Evolutionary conservation across 2,797 vertebrate genomes (phyloP).

Genomic region (Silurus aristotelis): DNA sequence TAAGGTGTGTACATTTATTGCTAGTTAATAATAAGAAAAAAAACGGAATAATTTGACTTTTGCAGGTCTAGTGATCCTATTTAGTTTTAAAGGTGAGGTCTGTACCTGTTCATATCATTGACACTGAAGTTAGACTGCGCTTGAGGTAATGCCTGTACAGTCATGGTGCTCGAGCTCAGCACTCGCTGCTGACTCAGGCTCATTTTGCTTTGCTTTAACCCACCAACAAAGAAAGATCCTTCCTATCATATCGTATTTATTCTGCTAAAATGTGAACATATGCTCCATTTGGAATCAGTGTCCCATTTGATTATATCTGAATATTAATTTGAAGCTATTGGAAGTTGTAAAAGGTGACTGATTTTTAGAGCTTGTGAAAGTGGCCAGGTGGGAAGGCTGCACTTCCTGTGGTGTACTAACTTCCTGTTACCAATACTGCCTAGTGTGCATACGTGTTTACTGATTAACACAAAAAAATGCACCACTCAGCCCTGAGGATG

Average conservation of each 20-base stretch:
- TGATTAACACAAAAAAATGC: constrained; percentile 43
- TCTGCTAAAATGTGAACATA: background rate
- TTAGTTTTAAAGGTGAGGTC: background rate
- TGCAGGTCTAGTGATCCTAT: background rate
- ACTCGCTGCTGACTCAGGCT: constrained; percentile 23
- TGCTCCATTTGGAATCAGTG: background rate
- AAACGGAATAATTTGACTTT: background rate
- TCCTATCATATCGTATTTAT: background rate
- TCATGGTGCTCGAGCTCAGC: background rate
- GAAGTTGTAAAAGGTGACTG: background rate
- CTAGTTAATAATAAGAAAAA: background rate
- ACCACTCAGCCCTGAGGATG: constrained; percentile 8
- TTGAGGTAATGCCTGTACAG: constrained; percentile 5
- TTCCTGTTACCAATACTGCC: constrained; percentile 51
- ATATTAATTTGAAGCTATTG: background rate
- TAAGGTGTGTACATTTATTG: background rate
- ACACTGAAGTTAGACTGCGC: constrained; percentile 14
- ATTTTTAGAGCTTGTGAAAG: constrained; percentile 46
- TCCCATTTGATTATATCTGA: background rate
- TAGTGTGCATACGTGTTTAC: constrained; percentile 36
- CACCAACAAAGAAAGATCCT: background rate
- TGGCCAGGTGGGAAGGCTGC: constrained; percentile 43
- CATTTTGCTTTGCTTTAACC: constrained; percentile 17
- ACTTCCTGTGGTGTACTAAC: constrained; percentile 50
- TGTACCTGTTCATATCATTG: constrained; percentile 48